phyloP scores from a whole-genome alignment of 2,797 vertebrate genomes.

The Sebastolobus altivelis region DNA sequence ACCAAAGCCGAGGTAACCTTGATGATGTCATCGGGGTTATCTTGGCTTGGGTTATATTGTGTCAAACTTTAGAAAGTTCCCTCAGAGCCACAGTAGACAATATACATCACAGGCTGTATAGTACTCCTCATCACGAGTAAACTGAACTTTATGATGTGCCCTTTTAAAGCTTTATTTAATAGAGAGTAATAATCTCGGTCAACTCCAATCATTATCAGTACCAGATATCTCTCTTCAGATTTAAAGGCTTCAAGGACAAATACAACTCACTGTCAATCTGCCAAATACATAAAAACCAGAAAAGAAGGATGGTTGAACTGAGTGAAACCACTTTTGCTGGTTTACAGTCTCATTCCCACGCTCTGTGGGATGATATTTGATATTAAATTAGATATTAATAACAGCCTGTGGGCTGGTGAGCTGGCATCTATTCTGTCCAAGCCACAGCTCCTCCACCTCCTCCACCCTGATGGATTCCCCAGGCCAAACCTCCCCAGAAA shows the following conservation, averaged over 20 bases:
- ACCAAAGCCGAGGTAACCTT: background rate
- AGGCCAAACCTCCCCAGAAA: constrained; percentile 37
- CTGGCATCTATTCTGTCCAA: constrained; percentile 50
- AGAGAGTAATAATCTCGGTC: background rate
- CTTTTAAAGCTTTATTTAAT: background rate
- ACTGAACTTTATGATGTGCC: background rate
- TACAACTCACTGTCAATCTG: background rate
- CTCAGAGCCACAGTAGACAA: background rate
- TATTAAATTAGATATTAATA: constrained; percentile 70
- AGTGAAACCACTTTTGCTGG: constrained; percentile 40
- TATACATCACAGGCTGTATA: background rate
- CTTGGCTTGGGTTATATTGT: background rate
- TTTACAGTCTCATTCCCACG: constrained; percentile 53
- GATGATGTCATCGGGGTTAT: background rate
- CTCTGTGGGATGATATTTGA: constrained; percentile 45
- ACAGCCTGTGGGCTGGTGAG: constrained; percentile 28
- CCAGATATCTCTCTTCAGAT: constrained; percentile 1
- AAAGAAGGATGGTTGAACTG: constrained; percentile 13
- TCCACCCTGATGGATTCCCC: constrained; percentile 45
- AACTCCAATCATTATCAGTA: background rate
- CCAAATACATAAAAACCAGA: constrained; percentile 15
- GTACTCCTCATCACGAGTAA: background rate
- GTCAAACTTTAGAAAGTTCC: background rate
- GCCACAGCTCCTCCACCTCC: constrained; percentile 48
- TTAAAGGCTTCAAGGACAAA: constrained; percentile 4